These are phyloP conservation scores for Rhinoderma darwinii DNA, from an alignment of 2,113 vertebrate species.

Conservation along the genomic window DNA sequence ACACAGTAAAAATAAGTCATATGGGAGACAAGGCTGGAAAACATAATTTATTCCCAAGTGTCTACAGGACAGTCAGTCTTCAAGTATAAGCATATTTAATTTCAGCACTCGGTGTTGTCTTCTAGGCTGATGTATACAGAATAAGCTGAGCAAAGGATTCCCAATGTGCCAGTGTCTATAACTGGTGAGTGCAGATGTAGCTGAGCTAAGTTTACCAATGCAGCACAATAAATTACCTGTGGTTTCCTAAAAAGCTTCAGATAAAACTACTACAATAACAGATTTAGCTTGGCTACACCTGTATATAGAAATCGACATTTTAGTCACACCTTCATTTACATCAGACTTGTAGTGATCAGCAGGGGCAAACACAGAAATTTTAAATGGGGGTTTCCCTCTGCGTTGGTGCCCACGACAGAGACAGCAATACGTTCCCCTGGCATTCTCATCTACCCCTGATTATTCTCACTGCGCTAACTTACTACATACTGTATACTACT, in stretches of 20 bases:
- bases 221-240: neutral
- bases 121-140: neutral
- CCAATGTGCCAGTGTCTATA: neutral
- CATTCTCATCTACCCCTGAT: no score
- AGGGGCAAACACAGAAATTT: no score
- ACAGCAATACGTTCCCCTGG: no score
- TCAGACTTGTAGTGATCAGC: no score
- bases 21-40: neutral
- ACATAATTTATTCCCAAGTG: slow-evolving; percentile 4
- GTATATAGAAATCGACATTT: no score
- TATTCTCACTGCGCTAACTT: no score
- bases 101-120: neutral
- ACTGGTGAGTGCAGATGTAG: neutral
- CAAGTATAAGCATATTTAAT: neutral
- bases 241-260: neutral
- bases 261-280: neutral
- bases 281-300: neutral
- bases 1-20: slow-evolving; percentile 2
- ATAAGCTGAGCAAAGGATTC: neutral
- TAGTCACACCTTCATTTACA: no score
- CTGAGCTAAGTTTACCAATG: neutral
- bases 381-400: no score
- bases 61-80: neutral
- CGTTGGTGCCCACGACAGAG: no score
- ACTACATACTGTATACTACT: no score